phyloP scores from a whole-genome alignment of 2,113 vertebrate species.

The Hydropotes inermis region DNA sequence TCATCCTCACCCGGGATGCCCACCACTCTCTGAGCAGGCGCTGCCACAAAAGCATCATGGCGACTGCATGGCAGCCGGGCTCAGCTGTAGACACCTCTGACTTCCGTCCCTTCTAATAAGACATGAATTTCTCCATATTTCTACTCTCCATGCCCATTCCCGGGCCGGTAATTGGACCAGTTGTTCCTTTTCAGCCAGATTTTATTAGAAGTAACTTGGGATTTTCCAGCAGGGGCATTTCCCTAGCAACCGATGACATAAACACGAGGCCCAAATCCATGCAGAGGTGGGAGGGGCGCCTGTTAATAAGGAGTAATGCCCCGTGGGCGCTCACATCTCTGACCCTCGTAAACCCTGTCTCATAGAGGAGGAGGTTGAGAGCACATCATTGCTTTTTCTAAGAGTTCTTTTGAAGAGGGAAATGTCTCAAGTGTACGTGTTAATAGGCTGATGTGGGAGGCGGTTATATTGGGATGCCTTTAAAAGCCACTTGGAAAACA shows the following conservation, averaged over 20 bases:
- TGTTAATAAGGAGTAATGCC: background rate
- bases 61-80: background rate
- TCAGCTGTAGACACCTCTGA: background rate
- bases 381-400: slow-evolving; percentile 82
- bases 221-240: background rate
- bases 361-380: slow-evolving; percentile 83
- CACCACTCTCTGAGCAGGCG: background rate
- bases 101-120: background rate
- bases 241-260: background rate
- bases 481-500: slow-evolving; percentile 64
- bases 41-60: background rate
- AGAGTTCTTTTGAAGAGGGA: slow-evolving; percentile 84
- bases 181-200: background rate
- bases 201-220: background rate
- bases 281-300: background rate
- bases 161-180: background rate
- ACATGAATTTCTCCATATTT: accelerated
- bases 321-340: slow-evolving; percentile 63
- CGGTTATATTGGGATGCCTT: slow-evolving; percentile 77
- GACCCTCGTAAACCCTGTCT: slow-evolving; percentile 79
- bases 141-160: background rate
- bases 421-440: slow-evolving; percentile 78
- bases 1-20: background rate
- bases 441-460: slow-evolving; percentile 73
- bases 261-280: accelerated